Evolutionary conservation across 2,888 invertebrate genomes (phyloP), one percentile per base, ranked within the genome.

Genomic region (Torymus auratus): DNA sequence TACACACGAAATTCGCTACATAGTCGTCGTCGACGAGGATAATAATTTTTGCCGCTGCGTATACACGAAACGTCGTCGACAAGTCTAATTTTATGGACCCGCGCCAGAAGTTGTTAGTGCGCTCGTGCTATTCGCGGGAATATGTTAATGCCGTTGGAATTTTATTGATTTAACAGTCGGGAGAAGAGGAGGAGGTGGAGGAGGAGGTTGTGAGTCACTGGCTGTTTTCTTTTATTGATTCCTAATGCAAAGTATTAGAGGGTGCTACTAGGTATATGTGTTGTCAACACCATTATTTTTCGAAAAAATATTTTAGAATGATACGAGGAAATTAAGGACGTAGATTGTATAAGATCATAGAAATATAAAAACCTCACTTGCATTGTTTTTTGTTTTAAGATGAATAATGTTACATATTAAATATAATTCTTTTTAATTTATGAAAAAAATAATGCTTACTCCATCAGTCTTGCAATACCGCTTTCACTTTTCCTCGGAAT

Each of bases 111-210:
- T 11, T 53, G 14, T 55, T 53, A 55, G 41, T 41, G 41, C 41
- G 41, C 7, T 41, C 0, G 41, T 41, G 41, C 41, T 41, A 41
- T 41, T 41, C 20, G 53, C 14, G 50, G 28, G 58, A 14, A 78
- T 28, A 78, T 50, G 53, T 58, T 65, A 71, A 78, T 78, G 52
- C 15, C 10, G 41, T 50, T 50, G 53, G 69, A 17, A 28, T 69
- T 56, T 74, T 79, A 79, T 79, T 52, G 68, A 74, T 74, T 69
- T 69, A 79, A 79, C 64, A 68, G 41, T 41, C 5, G 1, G 41
- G 0, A 1, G 41, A 41, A 41, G 41, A 41, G 7, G 41, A 7
- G 7, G 41, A 41, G 7, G 41, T 7, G 41, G 56, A 11, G 64
- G 70, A 79, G 17, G 62, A 79, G 74, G 74, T 13, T 23, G 28